These are phyloP conservation scores for Leucosticte australis DNA, from an alignment of 2,113 vertebrate genomes.

Conservation along the genomic window DNA sequence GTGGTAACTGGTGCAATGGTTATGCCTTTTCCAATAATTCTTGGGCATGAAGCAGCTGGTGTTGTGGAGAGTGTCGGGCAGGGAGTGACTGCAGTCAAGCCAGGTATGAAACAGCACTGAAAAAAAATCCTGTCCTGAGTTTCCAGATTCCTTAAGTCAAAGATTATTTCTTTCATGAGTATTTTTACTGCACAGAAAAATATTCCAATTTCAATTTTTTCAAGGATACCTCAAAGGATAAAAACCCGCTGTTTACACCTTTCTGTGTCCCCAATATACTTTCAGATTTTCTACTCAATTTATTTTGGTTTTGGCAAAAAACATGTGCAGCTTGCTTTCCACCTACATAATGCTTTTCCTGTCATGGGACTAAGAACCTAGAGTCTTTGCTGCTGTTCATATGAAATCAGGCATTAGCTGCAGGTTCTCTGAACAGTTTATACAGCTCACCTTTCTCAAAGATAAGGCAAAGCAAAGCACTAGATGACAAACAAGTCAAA, in stretches of 20 bases:
- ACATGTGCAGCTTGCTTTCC: neutral
- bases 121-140: neutral
- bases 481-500: neutral
- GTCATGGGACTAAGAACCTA: rapidly evolving
- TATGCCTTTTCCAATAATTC: conserved; percentile 80
- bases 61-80: conserved; percentile 83
- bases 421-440: neutral
- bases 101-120: conserved; percentile 47
- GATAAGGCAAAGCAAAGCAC: neutral
- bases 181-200: neutral
- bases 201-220: neutral
- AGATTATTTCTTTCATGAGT: rapidly evolving
- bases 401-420: neutral
- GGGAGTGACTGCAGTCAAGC: conserved; percentile 68
- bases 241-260: neutral
- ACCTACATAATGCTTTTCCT: neutral
- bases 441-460: neutral
- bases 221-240: neutral
- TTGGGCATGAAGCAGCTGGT: conserved; percentile 87
- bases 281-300: neutral
- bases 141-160: neutral
- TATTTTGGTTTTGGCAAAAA: neutral
- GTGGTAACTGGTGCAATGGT: conserved; percentile 65
- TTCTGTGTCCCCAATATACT: neutral
- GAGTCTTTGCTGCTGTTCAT: neutral